Conservation (phyloP, 2,113 vertebrate genomes). For the Coptodon bakossiorum region DNA sequence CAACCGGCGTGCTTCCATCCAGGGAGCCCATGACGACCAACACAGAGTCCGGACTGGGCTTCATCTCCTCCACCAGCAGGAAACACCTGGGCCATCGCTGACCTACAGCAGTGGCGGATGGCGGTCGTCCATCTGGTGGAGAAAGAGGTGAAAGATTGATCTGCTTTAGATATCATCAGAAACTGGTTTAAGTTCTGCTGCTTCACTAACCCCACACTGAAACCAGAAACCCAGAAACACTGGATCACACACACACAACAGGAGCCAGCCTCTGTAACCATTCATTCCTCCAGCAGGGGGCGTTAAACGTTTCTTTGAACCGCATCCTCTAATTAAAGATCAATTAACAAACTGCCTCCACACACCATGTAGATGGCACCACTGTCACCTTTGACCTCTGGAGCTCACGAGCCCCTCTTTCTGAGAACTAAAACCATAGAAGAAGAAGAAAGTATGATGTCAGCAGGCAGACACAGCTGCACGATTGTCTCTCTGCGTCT, state of each 20-base stretch:
- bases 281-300: neutral
- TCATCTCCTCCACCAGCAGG: slow-evolving; percentile 26
- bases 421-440: slow-evolving; percentile 13
- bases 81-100: slow-evolving; percentile 29
- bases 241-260: neutral
- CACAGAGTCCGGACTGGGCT: slow-evolving; percentile 25
- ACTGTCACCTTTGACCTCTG: slow-evolving; percentile 33
- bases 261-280: neutral
- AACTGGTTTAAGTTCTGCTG: neutral
- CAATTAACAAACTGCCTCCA: neutral
- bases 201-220: neutral
- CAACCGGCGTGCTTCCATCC: slow-evolving; percentile 75
- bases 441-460: slow-evolving; percentile 31
- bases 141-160: neutral
- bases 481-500: slow-evolving; percentile 11
- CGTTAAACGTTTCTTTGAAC: neutral
- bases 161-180: neutral
- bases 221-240: neutral
- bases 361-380: neutral
- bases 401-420: neutral
- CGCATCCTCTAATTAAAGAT: neutral
- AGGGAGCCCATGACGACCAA: slow-evolving; percentile 68
- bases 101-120: slow-evolving; percentile 14
- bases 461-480: neutral
- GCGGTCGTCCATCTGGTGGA: slow-evolving; percentile 61